These are phyloP conservation scores for Nesidiocoris tenuis DNA, from an alignment of 2,888 invertebrate genomes.

Conservation along the genomic window DNA sequence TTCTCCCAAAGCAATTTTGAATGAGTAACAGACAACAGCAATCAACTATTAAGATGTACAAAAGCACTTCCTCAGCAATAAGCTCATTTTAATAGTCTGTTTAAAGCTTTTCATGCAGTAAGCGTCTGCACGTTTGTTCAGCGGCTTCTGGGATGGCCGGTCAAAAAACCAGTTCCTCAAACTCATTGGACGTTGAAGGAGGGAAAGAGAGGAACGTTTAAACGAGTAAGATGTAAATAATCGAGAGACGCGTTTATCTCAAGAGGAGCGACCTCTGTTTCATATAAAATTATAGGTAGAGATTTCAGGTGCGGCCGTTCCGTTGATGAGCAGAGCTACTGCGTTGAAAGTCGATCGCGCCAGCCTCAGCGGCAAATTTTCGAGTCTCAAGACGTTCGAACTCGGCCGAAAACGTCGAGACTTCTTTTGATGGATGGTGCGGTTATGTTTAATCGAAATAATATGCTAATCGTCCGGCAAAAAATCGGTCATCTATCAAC, in stretches of 20 bases:
- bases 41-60: too few relatives aligned
- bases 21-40: too few relatives aligned
- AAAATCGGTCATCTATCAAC: not conserved
- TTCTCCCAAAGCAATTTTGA: too few relatives aligned
- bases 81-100: too few relatives aligned
- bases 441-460: not conserved
- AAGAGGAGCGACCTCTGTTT: not conserved
- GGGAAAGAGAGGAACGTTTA: not conserved
- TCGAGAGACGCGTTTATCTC: constrained; percentile 28
- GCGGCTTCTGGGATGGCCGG: too few relatives aligned
- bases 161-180: not conserved
- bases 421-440: not conserved
- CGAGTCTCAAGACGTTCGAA: not conserved
- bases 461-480: constrained; percentile 1
- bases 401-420: not conserved
- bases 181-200: not conserved
- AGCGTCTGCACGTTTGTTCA: too few relatives aligned
- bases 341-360: not conserved
- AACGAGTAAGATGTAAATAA: constrained; percentile 35
- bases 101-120: too few relatives aligned
- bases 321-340: not conserved
- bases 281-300: constrained; percentile 30
- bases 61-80: too few relatives aligned
- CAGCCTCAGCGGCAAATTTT: not conserved
- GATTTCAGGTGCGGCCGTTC: constrained; percentile 7